Evolutionary conservation across 2,113 vertebrate genomes (phyloP).

Genomic region (Alaudala cheleensis): DNA sequence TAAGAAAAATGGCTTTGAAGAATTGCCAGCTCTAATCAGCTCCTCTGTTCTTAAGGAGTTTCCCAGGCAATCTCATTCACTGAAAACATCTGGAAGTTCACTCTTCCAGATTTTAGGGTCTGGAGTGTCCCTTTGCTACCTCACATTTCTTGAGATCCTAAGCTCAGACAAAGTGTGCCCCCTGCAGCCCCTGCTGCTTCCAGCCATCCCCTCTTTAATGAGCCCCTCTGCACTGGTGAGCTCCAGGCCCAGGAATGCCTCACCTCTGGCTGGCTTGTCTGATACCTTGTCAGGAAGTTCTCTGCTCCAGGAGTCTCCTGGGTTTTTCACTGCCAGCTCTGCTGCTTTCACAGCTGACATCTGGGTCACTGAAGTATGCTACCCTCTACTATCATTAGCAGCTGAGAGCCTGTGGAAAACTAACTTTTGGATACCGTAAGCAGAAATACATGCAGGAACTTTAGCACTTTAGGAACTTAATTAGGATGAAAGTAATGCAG

Average conservation of each 20-base stretch:
- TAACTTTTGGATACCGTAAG: background rate
- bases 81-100: background rate
- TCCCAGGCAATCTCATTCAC: fast-evolving
- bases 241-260: fast-evolving
- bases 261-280: background rate
- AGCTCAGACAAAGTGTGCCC: fast-evolving
- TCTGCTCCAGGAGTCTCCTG: background rate
- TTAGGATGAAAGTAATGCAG: background rate
- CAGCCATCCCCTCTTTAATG: background rate
- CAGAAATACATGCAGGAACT: background rate
- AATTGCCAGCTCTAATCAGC: background rate
- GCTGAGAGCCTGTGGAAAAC: background rate
- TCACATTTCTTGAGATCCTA: background rate
- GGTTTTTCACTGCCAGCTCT: background rate
- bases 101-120: too few species aligned
- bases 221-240: background rate
- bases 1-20: background rate
- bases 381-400: background rate
- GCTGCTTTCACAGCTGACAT: background rate
- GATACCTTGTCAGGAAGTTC: background rate
- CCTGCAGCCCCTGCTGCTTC: background rate
- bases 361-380: background rate
- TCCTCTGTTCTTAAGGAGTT: background rate
- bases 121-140: background rate
- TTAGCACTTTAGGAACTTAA: background rate